Evolutionary conservation across 1,140 invertebrate genomes (phyloP).

Genomic region (Drosophila serrata): DNA sequence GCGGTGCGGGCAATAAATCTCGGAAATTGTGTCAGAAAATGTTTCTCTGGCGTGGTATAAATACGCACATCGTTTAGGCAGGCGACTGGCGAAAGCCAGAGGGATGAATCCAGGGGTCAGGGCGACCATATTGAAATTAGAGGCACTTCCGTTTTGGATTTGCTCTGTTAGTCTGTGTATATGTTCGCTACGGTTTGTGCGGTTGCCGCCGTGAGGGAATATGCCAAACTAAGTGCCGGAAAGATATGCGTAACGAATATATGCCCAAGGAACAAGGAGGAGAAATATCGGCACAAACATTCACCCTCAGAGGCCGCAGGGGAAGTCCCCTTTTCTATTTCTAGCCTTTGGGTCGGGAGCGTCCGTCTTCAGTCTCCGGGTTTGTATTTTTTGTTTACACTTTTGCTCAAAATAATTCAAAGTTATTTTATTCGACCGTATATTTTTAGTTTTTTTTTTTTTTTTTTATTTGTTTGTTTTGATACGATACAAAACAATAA

Average conservation of each 20-base stretch:
- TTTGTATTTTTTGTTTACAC: slow-evolving; percentile 21
- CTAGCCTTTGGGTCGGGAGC: slow-evolving; percentile 3
- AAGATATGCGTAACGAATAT: slow-evolving; percentile 71
- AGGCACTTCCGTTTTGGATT: slow-evolving; percentile 73
- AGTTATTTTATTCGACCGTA: slow-evolving; percentile 8
- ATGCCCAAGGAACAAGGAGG: slow-evolving; percentile 14
- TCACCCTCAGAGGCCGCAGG: slow-evolving; percentile 3
- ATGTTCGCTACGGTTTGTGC: slow-evolving; percentile 18
- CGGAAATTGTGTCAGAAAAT: slow-evolving; percentile 83
- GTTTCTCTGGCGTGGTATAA: slow-evolving; percentile 56
- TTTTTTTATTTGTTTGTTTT: slow-evolving; percentile 31
- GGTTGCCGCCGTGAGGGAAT: slow-evolving; percentile 29
- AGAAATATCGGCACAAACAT: not conserved
- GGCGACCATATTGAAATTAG: slow-evolving; percentile 80
- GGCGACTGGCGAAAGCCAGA: slow-evolving; percentile 12
- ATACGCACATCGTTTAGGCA: slow-evolving; percentile 16
- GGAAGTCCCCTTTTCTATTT: slow-evolving; percentile 14
- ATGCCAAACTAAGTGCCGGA: slow-evolving; percentile 75
- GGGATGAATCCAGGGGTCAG: slow-evolving; percentile 14
- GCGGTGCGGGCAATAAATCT: slow-evolving; percentile 73
- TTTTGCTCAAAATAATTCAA: slow-evolving; percentile 20
- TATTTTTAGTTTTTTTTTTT: slow-evolving; percentile 9
- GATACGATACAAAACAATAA: slow-evolving; percentile 19
- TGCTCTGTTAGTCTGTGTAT: slow-evolving; percentile 23
- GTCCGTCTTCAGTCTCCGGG: not conserved